phyloP scores from a whole-genome alignment of 1,140 invertebrate genomes.

The Sycophaga agraensis region DNA sequence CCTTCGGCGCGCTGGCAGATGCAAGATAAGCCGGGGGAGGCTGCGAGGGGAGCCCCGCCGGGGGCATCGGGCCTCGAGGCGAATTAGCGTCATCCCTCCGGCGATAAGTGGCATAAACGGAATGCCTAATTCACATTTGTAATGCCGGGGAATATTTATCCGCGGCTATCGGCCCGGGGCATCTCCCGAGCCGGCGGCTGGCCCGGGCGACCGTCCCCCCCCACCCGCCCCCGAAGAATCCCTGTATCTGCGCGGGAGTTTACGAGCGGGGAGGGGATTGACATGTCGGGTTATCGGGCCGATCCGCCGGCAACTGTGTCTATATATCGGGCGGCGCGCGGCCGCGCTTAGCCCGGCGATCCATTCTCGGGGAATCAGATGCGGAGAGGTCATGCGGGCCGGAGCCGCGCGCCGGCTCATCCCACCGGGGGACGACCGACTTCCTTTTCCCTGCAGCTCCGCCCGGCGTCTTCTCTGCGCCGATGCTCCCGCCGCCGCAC shows the following conservation, averaged over 20 bases:
- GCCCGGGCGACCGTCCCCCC: no score
- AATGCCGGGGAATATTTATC: conserved; percentile 16
- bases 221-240: no score
- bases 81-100: conserved; percentile 13
- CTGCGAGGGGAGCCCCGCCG: no score
- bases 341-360: conserved; percentile 38
- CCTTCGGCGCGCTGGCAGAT: no score
- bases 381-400: no score
- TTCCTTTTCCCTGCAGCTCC: no score
- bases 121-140: conserved; percentile 15
- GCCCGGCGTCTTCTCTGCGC: no score
- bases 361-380: conserved; percentile 3
- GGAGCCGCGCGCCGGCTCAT: no score
- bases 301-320: conserved; percentile 35
- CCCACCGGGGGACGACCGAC: no score
- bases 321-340: no score
- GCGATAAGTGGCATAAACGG: conserved; percentile 18
- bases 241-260: no score
- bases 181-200: conserved; percentile 9
- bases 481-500: no score
- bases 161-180: conserved; percentile 22
- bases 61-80: neutral
- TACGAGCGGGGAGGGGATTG: conserved; percentile 40
- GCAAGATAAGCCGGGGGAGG: neutral
- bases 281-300: conserved; percentile 45